Evolutionary conservation across 2,888 invertebrate genomes (phyloP), one percentile per base, ranked within the genome.

Genomic region (Eupithecia dodoneata): DNA sequence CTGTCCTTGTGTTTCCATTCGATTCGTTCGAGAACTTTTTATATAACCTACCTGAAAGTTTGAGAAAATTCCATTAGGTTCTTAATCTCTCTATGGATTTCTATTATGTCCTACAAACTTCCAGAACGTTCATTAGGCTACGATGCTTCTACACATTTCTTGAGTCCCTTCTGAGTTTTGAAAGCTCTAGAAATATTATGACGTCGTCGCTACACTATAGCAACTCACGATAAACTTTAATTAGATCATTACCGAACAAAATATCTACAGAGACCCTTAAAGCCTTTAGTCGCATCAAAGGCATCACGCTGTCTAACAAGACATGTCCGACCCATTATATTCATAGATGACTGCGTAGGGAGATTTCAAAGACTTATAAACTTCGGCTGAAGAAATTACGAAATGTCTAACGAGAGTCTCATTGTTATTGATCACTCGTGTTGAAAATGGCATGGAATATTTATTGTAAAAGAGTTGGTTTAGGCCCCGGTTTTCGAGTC

Each of bases 241-340:
- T 66, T 70, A 73, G 47, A 78, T 73, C 74, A 74, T 74, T 70
- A 76, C 63, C 18, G 72, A 71, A 30, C 45, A 71, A 67, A 76
- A 76, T 67, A 30, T 72, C 44, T 63, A 52, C 47, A 59, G 52
- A 71, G 47, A 70, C 74, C 47, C 70, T 76, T 42, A 72, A 75
- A 49, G 55, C 76, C 73, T 73, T 71, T 72, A 49, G n/a, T 72
- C 69, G 74, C 79, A 87, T 92, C 92, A 93, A 93, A 93, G 89
- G 81, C 85, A 67, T n/a, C 45, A 30, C 3, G 18, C 10, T 30
- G 15, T 89, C 89, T 91, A 90, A 89, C 87, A 87, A 89, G 88
- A 86, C 85, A 83, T 87, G 84, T 84, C 83, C 82, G 80, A 84
- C 91, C 92, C 93, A 93, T 93, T 93, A 92, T 93, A 92, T 93